Evolutionary conservation across 2,888 invertebrate genomes (phyloP).

Genomic region (Stenotaenia linearis): DNA sequence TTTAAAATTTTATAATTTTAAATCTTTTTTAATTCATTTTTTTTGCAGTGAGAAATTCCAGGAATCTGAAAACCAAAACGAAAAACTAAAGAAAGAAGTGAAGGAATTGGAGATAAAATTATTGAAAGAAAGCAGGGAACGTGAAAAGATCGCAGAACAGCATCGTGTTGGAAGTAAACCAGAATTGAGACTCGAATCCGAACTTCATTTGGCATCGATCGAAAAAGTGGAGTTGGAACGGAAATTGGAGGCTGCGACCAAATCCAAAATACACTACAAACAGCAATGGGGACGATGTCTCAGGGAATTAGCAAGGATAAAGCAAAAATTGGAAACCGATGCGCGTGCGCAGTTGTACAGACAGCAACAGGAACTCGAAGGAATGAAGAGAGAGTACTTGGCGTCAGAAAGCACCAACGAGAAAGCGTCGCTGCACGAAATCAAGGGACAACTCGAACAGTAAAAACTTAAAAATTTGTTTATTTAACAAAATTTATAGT

Average conservation of each 20-base stretch:
- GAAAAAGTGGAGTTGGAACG: conserved; percentile 47
- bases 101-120: conserved; percentile 44
- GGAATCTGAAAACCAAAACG: conserved; percentile 17
- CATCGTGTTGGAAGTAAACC: too few relatives aligned
- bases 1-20: background rate
- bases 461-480: conserved; percentile 35
- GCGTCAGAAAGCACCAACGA: conserved; percentile 38
- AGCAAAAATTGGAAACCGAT: conserved; percentile 46
- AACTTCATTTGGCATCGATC: background rate
- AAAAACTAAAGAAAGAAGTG: conserved; percentile 40
- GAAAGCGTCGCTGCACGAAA: conserved; percentile 45
- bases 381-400: conserved; percentile 40
- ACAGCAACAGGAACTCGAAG: conserved; percentile 42
- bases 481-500: background rate
- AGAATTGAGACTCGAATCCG: conserved; percentile 46
- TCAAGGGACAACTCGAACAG: conserved; percentile 47
- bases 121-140: conserved; percentile 44
- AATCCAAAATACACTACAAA: conserved; percentile 50
- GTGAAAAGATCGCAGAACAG: conserved; percentile 44
- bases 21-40: background rate
- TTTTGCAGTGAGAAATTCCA: background rate
- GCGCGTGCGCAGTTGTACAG: conserved; percentile 43
- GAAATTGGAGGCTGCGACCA: conserved; percentile 46
- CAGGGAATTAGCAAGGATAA: conserved; percentile 47
- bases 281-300: conserved; percentile 49